Evolutionary conservation across 1,140 invertebrate genomes (phyloP), one percentile per base, ranked within the genome.

Genomic region (Sycophila sp.): DNA sequence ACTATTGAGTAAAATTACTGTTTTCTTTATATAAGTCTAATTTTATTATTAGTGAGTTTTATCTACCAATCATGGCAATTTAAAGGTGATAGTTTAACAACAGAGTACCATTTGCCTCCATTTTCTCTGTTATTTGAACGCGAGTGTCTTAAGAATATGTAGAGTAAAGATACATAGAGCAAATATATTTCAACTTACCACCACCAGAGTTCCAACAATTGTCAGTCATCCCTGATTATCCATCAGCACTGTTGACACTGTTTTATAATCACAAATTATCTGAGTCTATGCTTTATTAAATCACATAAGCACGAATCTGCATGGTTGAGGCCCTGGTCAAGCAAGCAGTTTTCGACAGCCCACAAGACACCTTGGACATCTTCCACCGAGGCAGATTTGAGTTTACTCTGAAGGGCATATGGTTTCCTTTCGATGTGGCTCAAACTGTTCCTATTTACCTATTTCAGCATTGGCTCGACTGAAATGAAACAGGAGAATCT

Each of bases 131-230:
- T 62, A 62, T 34, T 62, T 19, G 36, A 62, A n/a, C n/a, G n/a
- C n/a, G n/a, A n/a, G n/a, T n/a, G n/a, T n/a, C n/a, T n/a, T n/a
- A n/a, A n/a, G n/a, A n/a, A n/a, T n/a, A n/a, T n/a, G n/a, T n/a
- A 36, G 15, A 51, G 0, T 26, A 22, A 36, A 28, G 15, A 2
- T 17, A n/a, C n/a, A 34, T 15, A 34, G 38, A 19, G 17, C 10
- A 58, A 65, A 64, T 45, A 49, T 51, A 28, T 36, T 49, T 55
- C 8, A 55, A 88, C 88, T 89, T 81, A 89, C 89, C 89, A 86
- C 89, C 88, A 87, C 89, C 88, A 85, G 88, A 87, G 76, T 86
- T 89, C 87, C 88, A 89, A 81, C 87, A 86, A 85, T 89, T 89
- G 85, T 89, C 88, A 87, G 87, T 88, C 89, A 89, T 89, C 86